Evolutionary conservation across 2,113 vertebrate genomes (phyloP).

Genomic region (Hoplias malabaricus): DNA sequence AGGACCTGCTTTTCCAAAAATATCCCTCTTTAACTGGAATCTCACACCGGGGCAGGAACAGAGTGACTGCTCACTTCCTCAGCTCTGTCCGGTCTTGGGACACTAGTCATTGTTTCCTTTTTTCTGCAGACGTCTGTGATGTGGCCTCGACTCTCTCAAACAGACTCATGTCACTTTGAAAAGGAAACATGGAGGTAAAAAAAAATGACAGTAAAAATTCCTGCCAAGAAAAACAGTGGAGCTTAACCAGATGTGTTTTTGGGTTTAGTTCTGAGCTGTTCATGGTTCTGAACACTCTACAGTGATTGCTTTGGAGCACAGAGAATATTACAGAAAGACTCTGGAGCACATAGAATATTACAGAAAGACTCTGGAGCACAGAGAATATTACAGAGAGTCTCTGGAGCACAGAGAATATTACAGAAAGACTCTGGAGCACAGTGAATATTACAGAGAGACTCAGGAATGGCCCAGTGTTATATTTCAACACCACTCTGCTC

Average conservation of each 20-base stretch:
- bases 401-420: no score
- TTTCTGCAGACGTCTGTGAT: not conserved
- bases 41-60: not conserved
- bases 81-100: not conserved
- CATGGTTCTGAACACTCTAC: slow-evolving; percentile 47
- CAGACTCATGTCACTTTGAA: not conserved
- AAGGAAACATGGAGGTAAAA: not conserved
- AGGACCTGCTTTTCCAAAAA: not conserved
- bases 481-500: no score
- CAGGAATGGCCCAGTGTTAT: no score
- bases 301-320: no score
- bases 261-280: slow-evolving; percentile 46
- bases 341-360: no score
- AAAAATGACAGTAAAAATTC: slow-evolving; percentile 6
- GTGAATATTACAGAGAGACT: no score
- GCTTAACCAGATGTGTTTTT: not conserved
- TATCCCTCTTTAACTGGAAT: not conserved
- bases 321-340: no score
- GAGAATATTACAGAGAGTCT: no score
- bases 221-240: not conserved
- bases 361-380: no score
- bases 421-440: no score
- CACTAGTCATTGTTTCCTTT: not conserved
- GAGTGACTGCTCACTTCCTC: not conserved
- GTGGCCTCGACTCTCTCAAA: not conserved